Evolutionary conservation across 1,140 invertebrate species (phyloP), one percentile per base, ranked within the genome.

Genomic region (Gryllus bimaculatus): DNA sequence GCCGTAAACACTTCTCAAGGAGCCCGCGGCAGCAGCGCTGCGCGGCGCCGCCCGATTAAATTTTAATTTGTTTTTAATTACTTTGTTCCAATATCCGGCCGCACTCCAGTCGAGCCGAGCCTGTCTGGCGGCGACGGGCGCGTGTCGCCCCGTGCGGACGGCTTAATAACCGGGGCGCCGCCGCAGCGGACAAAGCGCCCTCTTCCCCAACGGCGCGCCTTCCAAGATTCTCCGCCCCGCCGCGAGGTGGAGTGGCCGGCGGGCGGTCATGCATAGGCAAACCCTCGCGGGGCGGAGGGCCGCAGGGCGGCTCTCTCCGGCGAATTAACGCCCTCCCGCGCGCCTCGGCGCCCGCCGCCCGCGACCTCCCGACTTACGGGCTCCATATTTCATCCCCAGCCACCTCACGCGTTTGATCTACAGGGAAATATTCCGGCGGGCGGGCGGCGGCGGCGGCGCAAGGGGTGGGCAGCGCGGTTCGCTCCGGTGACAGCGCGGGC

Each of bases 1-100:
- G 54, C 26, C 26, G 18, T 7, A 2, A 66, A 66, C 2, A 66
- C 2, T 66, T 66, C 54, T 66, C 54, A 7, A 66, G 54, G 7
- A 66, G 54, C 54, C 54, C 54, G 54, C 54, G 54, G 54, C 54
- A 7, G 54, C 54, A 18, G 10, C 3, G 10, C 10, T 18, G 54
- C 54, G 10, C 2, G 54, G 10, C 54, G 10, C 54, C 54, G 54
- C 54, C 54, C 54, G 54, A 66, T 66, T 66, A 66, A 66, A 66
- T 66, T 66, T 66, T 66, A 66, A 66, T 66, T 66, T 66, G 54
- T 66, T 66, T 66, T 66, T 66, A 66, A 66, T 66, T 66, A 66
- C 54, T 66, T 66, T 66, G 54, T 66, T 66, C 54, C 54, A 66
- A 66, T 66, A 66, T 66, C 54, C 54, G 54, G 54, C 10, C 54